Percentiles rank a stretch among this genome's conserved stretches.
These are phyloP conservation scores for Sebastes trivittatus DNA, from an alignment of 2,797 vertebrate genomes.

Conservation along the genomic window DNA sequence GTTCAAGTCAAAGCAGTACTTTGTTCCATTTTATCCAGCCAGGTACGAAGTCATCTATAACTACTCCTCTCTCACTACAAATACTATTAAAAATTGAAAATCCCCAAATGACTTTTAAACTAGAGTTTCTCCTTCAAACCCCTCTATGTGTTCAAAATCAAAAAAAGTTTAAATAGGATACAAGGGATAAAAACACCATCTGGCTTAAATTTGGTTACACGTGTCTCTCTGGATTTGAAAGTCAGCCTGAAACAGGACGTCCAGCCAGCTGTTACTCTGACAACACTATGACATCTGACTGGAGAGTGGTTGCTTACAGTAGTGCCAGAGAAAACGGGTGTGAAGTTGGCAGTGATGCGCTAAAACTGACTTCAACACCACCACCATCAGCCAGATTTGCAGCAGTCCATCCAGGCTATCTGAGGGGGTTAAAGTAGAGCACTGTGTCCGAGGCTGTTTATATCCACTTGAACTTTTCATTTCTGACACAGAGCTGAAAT, in stretches of 20 bases:
- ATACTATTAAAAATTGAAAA: not conserved
- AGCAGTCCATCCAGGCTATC: not conserved
- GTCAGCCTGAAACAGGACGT: constrained; percentile 66
- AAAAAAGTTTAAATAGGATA: constrained; percentile 39
- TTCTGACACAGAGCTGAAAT: constrained; percentile 27
- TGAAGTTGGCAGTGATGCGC: constrained; percentile 19
- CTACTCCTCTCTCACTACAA: not conserved
- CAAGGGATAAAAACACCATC: constrained; percentile 67
- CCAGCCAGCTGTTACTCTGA: constrained; percentile 69
- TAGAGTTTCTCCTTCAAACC: constrained; percentile 22
- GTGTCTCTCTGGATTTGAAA: constrained; percentile 65
- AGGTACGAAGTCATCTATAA: not conserved
- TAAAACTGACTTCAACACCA: not conserved
- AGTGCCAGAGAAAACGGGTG: constrained; percentile 7
- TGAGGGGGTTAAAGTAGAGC: constrained; percentile 5
- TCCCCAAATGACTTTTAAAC: constrained; percentile 20
- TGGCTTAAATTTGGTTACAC: constrained; percentile 62
- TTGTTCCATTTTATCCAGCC: not conserved
- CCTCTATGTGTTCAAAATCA: constrained; percentile 12
- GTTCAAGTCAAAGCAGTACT: not conserved
- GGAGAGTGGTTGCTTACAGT: not conserved
- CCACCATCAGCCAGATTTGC: not conserved
- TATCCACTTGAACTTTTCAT: constrained; percentile 41
- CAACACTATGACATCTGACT: constrained; percentile 41
- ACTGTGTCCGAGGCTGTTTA: constrained; percentile 20